Conservation (phyloP, 2,888 invertebrate genomes). For the Drosophila austrosaltans region DNA sequence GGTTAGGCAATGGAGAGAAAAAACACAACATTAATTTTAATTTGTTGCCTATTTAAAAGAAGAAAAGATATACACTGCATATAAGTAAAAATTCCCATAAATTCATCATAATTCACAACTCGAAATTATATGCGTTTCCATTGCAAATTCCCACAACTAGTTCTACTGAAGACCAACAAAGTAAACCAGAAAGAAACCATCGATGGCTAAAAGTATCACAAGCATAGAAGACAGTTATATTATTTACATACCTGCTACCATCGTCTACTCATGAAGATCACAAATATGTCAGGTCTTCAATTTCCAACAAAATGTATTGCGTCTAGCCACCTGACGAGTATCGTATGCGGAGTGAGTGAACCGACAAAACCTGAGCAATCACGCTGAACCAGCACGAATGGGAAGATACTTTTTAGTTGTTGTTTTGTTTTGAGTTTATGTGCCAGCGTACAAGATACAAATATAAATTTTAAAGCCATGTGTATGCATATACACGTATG, state of each 20-base stretch:
- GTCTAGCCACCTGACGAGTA: background rate
- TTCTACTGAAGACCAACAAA: too few species aligned
- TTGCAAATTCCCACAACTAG: too few species aligned
- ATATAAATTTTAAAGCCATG: conserved; percentile 39
- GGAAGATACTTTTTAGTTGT: conserved; percentile 51
- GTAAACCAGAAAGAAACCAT: too few species aligned
- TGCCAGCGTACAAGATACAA: conserved; percentile 58
- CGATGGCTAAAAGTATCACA: background rate
- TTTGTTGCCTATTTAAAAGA: too few species aligned
- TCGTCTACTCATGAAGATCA: background rate
- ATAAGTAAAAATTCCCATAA: too few species aligned
- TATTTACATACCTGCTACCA: background rate
- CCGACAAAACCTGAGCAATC: conserved; percentile 71
- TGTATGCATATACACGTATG: conserved; percentile 22
- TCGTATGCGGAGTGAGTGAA: conserved; percentile 44
- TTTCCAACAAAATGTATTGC: conserved; percentile 3
- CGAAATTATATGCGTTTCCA: too few species aligned
- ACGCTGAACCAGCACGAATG: conserved; percentile 54
- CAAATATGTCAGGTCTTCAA: background rate
- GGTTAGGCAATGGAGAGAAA: too few species aligned
- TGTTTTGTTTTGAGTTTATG: conserved; percentile 57
- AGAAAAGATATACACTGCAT: too few species aligned
- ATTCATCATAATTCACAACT: too few species aligned
- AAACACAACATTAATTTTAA: too few species aligned
- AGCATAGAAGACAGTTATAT: background rate